Base-by-base conservation (phyloP, 2,888 invertebrate species). In the Oscheius sp. region DNA sequence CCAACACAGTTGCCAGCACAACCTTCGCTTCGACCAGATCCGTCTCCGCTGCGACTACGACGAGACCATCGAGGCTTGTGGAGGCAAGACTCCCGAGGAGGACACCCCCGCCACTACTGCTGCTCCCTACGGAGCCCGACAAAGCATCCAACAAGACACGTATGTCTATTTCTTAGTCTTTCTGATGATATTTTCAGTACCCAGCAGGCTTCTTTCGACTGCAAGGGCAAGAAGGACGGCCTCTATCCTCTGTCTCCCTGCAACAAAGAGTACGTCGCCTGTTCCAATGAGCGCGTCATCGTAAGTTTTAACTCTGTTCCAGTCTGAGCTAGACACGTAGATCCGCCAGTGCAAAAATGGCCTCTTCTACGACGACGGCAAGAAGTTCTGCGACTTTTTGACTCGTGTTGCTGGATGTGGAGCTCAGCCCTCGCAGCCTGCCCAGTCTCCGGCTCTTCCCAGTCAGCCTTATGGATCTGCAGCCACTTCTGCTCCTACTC, bases 1-100 rank as follows among this genome's bases (percentile, higher is more conserved):
- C 55, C 57, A 80, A 78, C 60, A 75, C 73, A 57, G 4, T 7
- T 80, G 82, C 73, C 76, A 78, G 21, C 35, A 70, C 42, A 53
- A 70, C 13, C 55, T 82, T 11, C 76, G 76, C n/a, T 82, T 78
- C 78, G 75, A 78, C 4, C 50, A 70, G 42, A 35, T 33, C 21
- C 62, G 50, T 10, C 47, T n/a, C 42, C 7, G 33, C 2, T 82
- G 82, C 71, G 77, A 76, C 32, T 78, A 70, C 65, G 58, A 75
- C 47, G 57, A 58, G n/a, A 53, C 68, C 13, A 75, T 78, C 1
- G n/a, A 62, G 7, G 80, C 79, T 55, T 82, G 82, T 55, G 70
- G 55, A 51, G 72, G 70, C n/a, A 29, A 59, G 32, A 32, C 59
- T n/a, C 55, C 51, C 29, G 47, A 60, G 3, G 47, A 50, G 9